Evolutionary conservation across 2,888 invertebrate genomes (phyloP).

Genomic region (Oligia fasciuncula): DNA sequence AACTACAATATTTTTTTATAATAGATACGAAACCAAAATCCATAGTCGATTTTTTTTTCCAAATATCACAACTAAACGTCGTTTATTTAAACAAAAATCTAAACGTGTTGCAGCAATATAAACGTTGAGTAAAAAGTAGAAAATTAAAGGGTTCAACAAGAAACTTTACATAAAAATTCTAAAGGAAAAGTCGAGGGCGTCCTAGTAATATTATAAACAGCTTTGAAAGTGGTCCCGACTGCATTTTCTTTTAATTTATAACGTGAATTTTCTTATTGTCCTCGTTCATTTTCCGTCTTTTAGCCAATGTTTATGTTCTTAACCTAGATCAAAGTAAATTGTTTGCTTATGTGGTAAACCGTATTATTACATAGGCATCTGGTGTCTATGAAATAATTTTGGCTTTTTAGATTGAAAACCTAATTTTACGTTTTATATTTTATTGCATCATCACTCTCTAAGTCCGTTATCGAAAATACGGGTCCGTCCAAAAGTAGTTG

Average conservation of each 20-base stretch:
- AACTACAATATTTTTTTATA: no score
- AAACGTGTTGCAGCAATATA: conserved; percentile 11
- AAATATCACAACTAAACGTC: background rate
- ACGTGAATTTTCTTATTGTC: conserved; percentile 23
- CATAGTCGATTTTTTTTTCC: background rate
- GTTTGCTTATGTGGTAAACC: background rate
- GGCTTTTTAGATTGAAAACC: background rate
- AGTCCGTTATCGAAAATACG: background rate
- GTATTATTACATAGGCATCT: background rate
- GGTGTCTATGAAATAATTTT: background rate
- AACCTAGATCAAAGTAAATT: conserved; percentile 1
- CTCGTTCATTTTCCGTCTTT: conserved; percentile 21
- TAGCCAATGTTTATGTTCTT: conserved; percentile 6
- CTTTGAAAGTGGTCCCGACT: conserved; percentile 33
- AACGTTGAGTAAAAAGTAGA: conserved; percentile 11
- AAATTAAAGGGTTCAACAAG: conserved; percentile 21
- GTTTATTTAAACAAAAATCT: background rate
- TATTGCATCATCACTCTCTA: background rate
- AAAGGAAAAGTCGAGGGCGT: conserved; percentile 27
- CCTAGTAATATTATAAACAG: conserved; percentile 27
- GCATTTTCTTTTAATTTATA: conserved; percentile 46
- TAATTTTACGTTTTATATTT: background rate
- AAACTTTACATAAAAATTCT: conserved; percentile 19
- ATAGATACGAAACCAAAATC: background rate
- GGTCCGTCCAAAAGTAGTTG: background rate